Evolutionary conservation across 2,797 vertebrate genomes (phyloP).

Genomic region (Hemitrygon akajei): DNA sequence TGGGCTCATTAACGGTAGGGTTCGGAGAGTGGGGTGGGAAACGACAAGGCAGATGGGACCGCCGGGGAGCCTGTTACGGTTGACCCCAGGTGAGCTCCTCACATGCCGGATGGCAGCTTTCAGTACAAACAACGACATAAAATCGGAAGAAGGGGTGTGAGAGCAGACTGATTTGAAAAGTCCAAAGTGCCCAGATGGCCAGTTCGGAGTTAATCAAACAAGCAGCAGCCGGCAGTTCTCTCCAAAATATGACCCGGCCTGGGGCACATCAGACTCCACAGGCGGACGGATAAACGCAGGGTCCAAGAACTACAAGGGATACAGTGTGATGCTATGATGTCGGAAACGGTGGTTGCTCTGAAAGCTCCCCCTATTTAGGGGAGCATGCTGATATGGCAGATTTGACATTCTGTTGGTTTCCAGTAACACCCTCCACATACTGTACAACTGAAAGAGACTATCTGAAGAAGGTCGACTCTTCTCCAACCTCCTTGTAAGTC

Average conservation of each 20-base stretch:
- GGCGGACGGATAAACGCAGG: constrained; percentile 61
- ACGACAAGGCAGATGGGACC: not conserved
- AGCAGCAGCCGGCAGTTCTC: constrained; percentile 67
- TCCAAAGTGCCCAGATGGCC: constrained; percentile 65
- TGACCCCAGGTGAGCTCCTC: constrained; percentile 2
- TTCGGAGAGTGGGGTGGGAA: not conserved
- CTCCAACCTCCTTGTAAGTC: not conserved
- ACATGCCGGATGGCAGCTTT: not conserved
- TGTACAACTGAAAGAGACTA: too few relatives aligned
- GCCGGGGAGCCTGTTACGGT: not conserved
- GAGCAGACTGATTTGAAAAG: constrained; percentile 64
- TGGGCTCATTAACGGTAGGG: not conserved
- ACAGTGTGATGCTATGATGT: constrained; percentile 57
- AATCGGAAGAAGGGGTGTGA: too few relatives aligned
- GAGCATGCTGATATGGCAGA: too few relatives aligned
- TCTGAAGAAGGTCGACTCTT: not conserved
- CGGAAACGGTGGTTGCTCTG: not conserved
- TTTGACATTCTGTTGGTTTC: not conserved
- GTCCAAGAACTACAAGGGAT: constrained; percentile 69
- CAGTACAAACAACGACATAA: not conserved
- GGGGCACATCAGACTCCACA: constrained; percentile 69
- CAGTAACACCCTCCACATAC: not conserved
- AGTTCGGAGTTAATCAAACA: constrained; percentile 62
- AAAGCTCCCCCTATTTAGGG: not conserved
- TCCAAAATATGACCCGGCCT: constrained; percentile 60